Conservation (phyloP, 2,888 invertebrate genomes). For the Stenodema calcarata region DNA sequence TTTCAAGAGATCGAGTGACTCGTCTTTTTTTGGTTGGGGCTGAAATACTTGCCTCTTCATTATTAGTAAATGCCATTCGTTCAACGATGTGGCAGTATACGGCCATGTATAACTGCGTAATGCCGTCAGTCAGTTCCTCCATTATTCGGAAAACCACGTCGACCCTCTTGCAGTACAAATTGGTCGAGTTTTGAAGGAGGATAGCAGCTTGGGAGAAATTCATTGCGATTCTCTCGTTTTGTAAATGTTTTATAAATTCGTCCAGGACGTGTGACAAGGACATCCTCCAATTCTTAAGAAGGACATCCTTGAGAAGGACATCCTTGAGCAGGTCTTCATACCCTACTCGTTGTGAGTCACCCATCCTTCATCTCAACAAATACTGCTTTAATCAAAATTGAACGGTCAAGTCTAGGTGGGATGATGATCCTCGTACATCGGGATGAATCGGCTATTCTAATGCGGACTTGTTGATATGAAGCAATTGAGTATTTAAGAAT, state of each 20-base stretch:
- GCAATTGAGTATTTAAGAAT: too few relatives aligned
- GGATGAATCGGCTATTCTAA: too few relatives aligned
- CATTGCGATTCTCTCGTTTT: neutral
- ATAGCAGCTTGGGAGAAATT: conserved; percentile 40
- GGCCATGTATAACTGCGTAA: neutral
- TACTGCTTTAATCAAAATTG: too few relatives aligned
- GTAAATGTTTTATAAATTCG: conserved; percentile 8
- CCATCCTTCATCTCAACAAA: conserved; percentile 35
- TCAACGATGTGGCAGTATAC: neutral
- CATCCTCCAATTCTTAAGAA: conserved; percentile 38
- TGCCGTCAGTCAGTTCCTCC: neutral
- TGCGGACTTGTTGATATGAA: too few relatives aligned
- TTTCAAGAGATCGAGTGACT: neutral
- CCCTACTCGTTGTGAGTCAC: neutral
- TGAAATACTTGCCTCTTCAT: neutral
- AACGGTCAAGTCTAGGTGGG: too few relatives aligned
- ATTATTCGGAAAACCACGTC: conserved; percentile 33
- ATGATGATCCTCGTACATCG: too few relatives aligned
- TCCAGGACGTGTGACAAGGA: conserved; percentile 32
- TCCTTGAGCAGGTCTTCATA: conserved; percentile 33
- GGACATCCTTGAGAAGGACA: conserved; percentile 14
- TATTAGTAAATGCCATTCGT: neutral
- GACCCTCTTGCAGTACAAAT: conserved; percentile 38
- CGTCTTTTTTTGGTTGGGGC: neutral
- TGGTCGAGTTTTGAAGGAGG: conserved; percentile 36